Evolutionary conservation across 2,113 vertebrate species (phyloP).

Genomic region (Pandion haliaetus): DNA sequence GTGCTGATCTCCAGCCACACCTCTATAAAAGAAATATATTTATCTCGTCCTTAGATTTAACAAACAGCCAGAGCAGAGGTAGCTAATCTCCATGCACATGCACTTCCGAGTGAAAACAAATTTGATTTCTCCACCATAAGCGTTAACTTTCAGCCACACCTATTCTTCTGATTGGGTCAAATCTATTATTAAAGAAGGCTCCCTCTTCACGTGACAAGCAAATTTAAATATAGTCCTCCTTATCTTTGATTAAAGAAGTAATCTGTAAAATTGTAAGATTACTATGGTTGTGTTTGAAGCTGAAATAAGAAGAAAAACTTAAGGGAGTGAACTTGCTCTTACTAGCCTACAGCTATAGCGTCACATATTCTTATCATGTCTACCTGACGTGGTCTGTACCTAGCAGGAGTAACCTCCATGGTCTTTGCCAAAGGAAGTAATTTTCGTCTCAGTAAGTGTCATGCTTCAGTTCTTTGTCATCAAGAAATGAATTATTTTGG

Average conservation of each 20-base stretch:
- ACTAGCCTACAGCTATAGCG: background rate
- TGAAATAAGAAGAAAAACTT: conserved; percentile 2
- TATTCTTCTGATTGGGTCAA: background rate
- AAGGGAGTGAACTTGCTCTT: background rate
- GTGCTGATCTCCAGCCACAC: background rate
- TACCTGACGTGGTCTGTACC: background rate
- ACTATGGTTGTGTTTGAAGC: background rate
- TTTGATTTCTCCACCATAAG: background rate
- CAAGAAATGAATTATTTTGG: background rate
- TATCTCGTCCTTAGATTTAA: background rate
- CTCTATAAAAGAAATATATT: background rate
- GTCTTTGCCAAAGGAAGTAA: background rate
- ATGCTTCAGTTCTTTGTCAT: background rate
- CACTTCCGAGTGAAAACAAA: background rate
- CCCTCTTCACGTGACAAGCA: background rate
- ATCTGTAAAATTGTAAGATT: background rate
- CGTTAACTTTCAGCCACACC: background rate
- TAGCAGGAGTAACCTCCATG: background rate
- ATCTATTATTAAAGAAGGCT: background rate
- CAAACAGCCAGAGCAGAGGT: background rate
- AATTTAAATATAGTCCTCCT: background rate
- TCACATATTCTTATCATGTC: background rate
- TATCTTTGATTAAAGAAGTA: background rate
- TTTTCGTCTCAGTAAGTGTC: background rate
- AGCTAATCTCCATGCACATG: background rate